phyloP scores from a whole-genome alignment of 2,797 vertebrate species.

The Hypotaenidia philippensis region DNA sequence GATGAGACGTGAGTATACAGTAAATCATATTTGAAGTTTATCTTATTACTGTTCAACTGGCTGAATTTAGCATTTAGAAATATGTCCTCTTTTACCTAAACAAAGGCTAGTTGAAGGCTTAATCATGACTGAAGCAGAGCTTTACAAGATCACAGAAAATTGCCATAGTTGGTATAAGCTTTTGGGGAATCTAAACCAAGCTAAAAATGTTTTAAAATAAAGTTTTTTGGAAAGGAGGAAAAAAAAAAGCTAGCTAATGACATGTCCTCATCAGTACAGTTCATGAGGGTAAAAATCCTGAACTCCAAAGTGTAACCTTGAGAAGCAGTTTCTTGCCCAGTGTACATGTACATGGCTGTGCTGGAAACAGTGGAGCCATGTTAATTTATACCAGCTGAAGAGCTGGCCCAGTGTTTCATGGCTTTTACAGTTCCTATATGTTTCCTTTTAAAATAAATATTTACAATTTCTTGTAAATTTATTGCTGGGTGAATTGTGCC shows the following conservation, averaged over 20 bases:
- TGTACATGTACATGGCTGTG: not conserved
- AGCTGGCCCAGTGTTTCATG: not conserved
- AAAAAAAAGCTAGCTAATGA: not conserved
- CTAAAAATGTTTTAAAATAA: not conserved
- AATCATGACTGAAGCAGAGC: not conserved
- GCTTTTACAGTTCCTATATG: not conserved
- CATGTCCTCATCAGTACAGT: not conserved
- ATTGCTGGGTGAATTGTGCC: not conserved
- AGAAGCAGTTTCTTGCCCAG: not conserved
- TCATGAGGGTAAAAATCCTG: not conserved
- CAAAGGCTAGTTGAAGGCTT: not conserved
- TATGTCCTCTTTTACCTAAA: not conserved
- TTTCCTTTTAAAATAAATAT: constrained; percentile 43
- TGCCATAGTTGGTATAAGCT: constrained; percentile 2
- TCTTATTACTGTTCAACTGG: constrained; percentile 9
- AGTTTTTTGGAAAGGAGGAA: accelerated
- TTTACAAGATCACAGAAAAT: constrained; percentile 17
- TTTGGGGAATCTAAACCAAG: not conserved
- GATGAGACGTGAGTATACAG: constrained; percentile 5
- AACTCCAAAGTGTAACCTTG: not conserved
- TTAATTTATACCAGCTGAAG: constrained; percentile 35
- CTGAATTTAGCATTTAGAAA: constrained; percentile 22
- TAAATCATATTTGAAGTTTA: not conserved
- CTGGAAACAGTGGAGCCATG: not conserved
- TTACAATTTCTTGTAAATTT: constrained; percentile 32